Evolutionary conservation across 2,888 invertebrate genomes (phyloP), one percentile per base, ranked within the genome.

Genomic region (Uloborus plumipes): DNA sequence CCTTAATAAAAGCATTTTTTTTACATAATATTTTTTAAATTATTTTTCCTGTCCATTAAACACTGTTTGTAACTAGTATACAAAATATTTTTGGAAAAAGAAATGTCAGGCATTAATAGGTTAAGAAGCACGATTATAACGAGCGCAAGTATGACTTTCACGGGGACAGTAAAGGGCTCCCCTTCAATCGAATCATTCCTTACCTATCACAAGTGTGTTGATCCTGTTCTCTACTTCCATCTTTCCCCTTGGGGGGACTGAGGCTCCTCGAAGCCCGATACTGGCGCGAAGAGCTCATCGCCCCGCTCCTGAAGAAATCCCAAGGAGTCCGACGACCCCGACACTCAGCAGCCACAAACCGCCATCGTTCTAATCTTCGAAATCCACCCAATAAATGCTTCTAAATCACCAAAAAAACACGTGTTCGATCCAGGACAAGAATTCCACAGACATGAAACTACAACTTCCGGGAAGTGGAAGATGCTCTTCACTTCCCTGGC

Each of bases 201-300:
- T 76, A 82, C 81, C 81, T 82, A 66, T 76, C 76, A 55, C 75
- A 82, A 75, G 65, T 74, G 62, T 69, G 70, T 64, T 76, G 71
- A 59, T 82, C 75, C 81, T 71, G 59, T 55, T 70, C 61, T 51
- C 64, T 66, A 20, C 51, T n/a, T 62, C 39, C 65, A 39, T 75
- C 75, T 51, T 71, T 71, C 22, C 64, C 74, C 22, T 74, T 74
- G 18, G 66, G 61, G 50, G 76, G 76, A 55, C 81, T 82, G 15
- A 82, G 75, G 50, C 81, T 82, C 71, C 76, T 49, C 1, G 75
- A 76, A 20, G 80, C 59, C 53, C 74, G 47, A 22, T 49, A 79
- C 49, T 73, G 72, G 26, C 79, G 66, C 18, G 74, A 67, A 31
- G 70, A 55, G 11, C 73, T 80, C 79, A 73, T 80, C 31, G 18